Evolutionary conservation across 2,797 vertebrate genomes (phyloP), one percentile per base, ranked within the genome.

Genomic region (Adelosebastes latens): DNA sequence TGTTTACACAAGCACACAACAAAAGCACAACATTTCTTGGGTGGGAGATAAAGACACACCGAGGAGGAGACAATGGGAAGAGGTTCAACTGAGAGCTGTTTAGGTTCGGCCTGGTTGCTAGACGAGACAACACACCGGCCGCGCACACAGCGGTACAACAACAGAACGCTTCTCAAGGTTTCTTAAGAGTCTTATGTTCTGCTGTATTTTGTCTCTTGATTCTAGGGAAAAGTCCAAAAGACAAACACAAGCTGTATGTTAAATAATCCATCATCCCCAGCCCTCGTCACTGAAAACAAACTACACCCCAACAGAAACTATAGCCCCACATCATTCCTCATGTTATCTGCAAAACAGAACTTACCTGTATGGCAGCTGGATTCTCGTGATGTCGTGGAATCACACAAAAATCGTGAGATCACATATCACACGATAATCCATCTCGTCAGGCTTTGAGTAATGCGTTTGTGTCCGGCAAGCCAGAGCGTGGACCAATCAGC

Each of bases 1-100:
- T 95, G 94, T 95, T 96, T 95, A 95, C 93, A 95, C 89, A 94
- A 93, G 94, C 91, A 27, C 92, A 94, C 93, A 95, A 96, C 95
- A 96, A 94, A 96, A 93, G 93, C 89, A 94, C 93, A 93, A 92
- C 94, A 94, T 94, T 85, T 95, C 93, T 93, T 87, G 92, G 81
- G 88, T 58, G 76, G 81, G 85, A 93, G 95, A 96, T 96, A 95
- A 94, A 92, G 92, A 87, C 87, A 58, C 83, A 90, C 84, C 91
- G 84, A 88, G 84, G 85, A 82, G 74, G 76, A 86, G 88, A 93
- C 92, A 91, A 92, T 87, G 79, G 80, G 75, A 87, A 89, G 84
- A 89, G 81, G 74, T 84, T 90, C 81, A 72, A 80, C 89, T 90
- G 77, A 68, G 76, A 76, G 83, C 71, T 94, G 93, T 95, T 95